phyloP scores from a whole-genome alignment of 2,797 vertebrate species.

The Phataginus tricuspis region DNA sequence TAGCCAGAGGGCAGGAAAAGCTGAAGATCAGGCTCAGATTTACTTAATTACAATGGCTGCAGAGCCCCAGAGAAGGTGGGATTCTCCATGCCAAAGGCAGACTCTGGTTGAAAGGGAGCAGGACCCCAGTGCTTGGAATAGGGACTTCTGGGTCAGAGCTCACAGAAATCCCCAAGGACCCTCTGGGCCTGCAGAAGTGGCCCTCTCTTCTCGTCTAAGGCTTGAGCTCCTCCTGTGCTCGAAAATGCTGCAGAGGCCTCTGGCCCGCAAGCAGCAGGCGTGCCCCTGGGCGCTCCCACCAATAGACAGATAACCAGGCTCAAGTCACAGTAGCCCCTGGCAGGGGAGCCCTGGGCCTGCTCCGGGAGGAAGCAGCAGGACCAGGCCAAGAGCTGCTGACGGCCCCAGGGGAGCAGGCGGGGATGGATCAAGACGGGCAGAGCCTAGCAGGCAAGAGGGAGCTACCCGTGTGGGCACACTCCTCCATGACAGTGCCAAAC shows the following conservation, averaged over 20 bases:
- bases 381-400: accelerated
- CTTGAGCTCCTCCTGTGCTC: no score
- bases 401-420: accelerated
- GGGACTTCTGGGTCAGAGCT: background rate
- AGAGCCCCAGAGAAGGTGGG: background rate
- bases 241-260: background rate
- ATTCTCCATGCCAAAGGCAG: background rate
- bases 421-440: background rate
- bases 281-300: background rate
- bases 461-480: accelerated
- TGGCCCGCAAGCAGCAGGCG: background rate
- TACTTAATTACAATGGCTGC: background rate
- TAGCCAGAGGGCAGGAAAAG: background rate
- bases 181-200: background rate
- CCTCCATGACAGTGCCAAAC: background rate
- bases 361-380: no score
- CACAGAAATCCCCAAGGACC: background rate
- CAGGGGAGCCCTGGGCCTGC: background rate
- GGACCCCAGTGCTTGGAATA: no score
- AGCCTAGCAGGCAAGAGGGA: background rate
- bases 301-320: background rate
- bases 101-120: background rate
- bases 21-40: background rate
- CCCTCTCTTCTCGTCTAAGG: background rate
- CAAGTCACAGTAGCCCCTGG: background rate